These are phyloP conservation scores for Heterochromis multidens DNA, from an alignment of 2,113 vertebrate species.

Conservation along the genomic window DNA sequence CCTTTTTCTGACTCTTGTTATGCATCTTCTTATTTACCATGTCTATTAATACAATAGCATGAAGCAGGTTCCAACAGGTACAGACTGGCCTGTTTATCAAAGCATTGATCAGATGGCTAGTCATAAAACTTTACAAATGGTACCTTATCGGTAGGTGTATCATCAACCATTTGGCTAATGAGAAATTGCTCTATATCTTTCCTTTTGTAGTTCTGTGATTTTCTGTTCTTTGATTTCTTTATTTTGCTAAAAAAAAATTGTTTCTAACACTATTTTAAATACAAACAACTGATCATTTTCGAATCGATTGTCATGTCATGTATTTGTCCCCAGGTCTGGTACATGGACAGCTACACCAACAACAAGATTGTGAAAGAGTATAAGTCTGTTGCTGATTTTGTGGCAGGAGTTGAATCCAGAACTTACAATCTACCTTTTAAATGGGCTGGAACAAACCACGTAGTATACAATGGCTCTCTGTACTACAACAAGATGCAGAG, in stretches of 20 bases:
- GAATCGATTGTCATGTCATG: neutral
- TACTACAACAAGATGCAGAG: slow-evolving; percentile 99
- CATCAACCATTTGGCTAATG: neutral
- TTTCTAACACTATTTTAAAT: neutral
- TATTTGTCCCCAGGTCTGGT: slow-evolving; percentile 85
- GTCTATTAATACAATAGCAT: neutral
- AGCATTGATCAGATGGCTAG: neutral
- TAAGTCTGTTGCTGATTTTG: slow-evolving; percentile 90
- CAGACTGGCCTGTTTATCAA: neutral
- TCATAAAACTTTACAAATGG: too few species aligned
- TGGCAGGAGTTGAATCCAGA: slow-evolving; percentile 89
- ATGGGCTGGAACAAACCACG: slow-evolving; percentile 97
- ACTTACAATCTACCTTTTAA: slow-evolving; percentile 97
- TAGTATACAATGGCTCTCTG: slow-evolving; percentile 96
- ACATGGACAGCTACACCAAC: slow-evolving; percentile 98
- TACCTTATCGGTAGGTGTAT: neutral
- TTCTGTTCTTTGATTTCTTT: neutral
- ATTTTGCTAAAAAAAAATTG: neutral
- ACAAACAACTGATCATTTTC: neutral
- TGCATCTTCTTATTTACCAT: neutral
- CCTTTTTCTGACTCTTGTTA: neutral
- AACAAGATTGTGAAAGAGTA: slow-evolving; percentile 96
- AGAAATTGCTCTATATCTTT: neutral
- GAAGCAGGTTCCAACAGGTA: neutral
- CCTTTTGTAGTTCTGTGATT: neutral